Evolutionary conservation across 1,140 invertebrate genomes (phyloP).

Genomic region (Mactra quadrangularis): DNA sequence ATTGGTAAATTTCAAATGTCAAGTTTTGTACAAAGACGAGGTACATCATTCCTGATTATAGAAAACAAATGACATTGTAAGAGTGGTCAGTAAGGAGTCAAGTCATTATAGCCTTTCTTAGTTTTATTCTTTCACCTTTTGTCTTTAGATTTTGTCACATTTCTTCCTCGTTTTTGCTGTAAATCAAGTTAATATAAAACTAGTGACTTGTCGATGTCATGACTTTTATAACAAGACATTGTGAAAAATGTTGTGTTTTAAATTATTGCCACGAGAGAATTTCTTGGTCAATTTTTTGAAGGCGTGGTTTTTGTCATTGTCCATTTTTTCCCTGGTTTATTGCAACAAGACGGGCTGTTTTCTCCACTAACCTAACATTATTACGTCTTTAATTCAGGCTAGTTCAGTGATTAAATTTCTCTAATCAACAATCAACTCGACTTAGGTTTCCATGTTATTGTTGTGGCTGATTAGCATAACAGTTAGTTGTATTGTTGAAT

Average conservation of each 20-base stretch:
- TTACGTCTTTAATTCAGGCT: constrained; percentile 57
- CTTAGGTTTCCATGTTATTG: constrained; percentile 49
- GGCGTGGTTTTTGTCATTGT: constrained; percentile 49
- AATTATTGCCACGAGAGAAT: constrained; percentile 12
- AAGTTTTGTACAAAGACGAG: neutral
- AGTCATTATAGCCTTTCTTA: too few species aligned
- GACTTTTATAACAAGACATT: constrained; percentile 13
- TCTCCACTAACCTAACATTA: constrained; percentile 51
- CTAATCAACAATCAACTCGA: constrained; percentile 26
- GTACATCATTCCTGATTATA: too few species aligned
- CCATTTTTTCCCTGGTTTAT: constrained; percentile 39
- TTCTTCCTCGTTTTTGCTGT: too few species aligned
- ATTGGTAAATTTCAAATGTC: constrained; percentile 32
- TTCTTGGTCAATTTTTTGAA: constrained; percentile 47
- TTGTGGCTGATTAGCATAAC: constrained; percentile 43
- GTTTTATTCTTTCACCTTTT: too few species aligned
- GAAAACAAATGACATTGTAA: too few species aligned
- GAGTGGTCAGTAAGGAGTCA: too few species aligned
- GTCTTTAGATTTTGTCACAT: too few species aligned
- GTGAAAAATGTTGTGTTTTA: constrained; percentile 51
- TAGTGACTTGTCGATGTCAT: constrained; percentile 15
- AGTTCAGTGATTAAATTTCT: constrained; percentile 48
- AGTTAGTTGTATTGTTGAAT: constrained; percentile 23
- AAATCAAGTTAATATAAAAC: too few species aligned
- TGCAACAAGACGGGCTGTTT: constrained; percentile 39